Evolutionary conservation across 2,888 invertebrate genomes (phyloP).

Genomic region (Eubasilissa splendida): DNA sequence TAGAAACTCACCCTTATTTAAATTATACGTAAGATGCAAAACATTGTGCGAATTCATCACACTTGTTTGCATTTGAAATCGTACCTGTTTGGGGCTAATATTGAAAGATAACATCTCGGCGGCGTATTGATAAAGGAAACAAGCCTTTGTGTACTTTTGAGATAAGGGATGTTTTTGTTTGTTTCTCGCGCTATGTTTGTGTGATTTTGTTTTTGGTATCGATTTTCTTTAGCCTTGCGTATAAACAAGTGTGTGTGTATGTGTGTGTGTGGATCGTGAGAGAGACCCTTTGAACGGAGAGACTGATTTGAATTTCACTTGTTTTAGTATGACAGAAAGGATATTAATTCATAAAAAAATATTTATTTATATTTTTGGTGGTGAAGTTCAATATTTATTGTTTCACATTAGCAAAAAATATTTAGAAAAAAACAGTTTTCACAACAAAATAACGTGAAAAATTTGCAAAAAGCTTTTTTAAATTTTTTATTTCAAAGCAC

Average conservation of each 20-base stretch:
- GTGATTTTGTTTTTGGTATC: slow-evolving; percentile 53
- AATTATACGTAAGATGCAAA: background rate
- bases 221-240: slow-evolving; percentile 50
- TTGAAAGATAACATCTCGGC: slow-evolving; percentile 56
- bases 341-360: slow-evolving; percentile 9
- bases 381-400: background rate
- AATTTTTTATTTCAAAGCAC: too few species aligned
- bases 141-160: slow-evolving; percentile 53
- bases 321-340: slow-evolving; percentile 13
- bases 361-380: background rate
- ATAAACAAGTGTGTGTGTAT: background rate
- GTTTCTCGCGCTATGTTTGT: slow-evolving; percentile 25
- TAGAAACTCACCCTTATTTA: slow-evolving; percentile 33
- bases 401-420: too few species aligned
- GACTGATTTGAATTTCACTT: slow-evolving; percentile 39
- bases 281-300: slow-evolving; percentile 19
- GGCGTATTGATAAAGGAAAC: slow-evolving; percentile 52
- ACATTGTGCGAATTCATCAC: background rate
- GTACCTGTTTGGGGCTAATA: slow-evolving; percentile 49
- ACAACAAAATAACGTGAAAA: too few species aligned
- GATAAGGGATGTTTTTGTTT: slow-evolving; percentile 53
- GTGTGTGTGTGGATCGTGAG: background rate
- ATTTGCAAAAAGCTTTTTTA: too few species aligned
- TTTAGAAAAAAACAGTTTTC: too few species aligned
- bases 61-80: slow-evolving; percentile 27